These are phyloP conservation scores for Lycophotia porphyrea DNA, from an alignment of 2,888 invertebrate genomes.

Conservation along the genomic window DNA sequence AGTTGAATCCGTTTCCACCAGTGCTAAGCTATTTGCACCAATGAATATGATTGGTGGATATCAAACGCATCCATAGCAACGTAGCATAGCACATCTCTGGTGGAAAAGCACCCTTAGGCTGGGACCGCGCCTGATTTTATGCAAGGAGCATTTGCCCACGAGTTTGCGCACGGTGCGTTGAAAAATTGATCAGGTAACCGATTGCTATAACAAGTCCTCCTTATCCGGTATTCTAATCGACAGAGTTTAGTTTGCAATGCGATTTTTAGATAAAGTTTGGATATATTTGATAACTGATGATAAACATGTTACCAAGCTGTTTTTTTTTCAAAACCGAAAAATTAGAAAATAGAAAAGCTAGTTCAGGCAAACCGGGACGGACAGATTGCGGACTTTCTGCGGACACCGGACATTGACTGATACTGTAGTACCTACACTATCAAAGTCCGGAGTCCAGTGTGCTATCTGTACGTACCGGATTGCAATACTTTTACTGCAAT, in stretches of 20 bases:
- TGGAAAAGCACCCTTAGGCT: too few species aligned
- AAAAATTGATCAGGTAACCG: too few species aligned
- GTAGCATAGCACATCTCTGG: too few species aligned
- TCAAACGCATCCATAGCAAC: too few species aligned
- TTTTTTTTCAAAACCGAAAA: not conserved
- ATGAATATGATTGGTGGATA: too few species aligned
- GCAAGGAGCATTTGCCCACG: not conserved
- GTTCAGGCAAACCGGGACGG: not conserved
- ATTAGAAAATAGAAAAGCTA: not conserved
- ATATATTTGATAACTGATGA: not conserved
- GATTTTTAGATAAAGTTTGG: not conserved
- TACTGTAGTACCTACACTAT: not conserved
- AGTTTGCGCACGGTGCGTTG: not conserved
- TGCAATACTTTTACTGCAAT: too few species aligned
- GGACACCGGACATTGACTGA: not conserved
- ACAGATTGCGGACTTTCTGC: not conserved
- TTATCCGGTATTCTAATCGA: slow-evolving; percentile 2
- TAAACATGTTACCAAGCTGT: not conserved
- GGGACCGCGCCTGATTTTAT: too few species aligned
- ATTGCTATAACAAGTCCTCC: not conserved
- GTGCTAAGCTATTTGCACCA: too few species aligned
- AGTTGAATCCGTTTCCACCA: too few species aligned
- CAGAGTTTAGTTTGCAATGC: slow-evolving; percentile 4
- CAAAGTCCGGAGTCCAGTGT: not conserved
- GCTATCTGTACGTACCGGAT: not conserved